A percentile compares a stretch with the other conserved stretches of the same genome.
Conservation (phyloP, 2,113 vertebrate species). For the Onychostruthus taczanowskii region DNA sequence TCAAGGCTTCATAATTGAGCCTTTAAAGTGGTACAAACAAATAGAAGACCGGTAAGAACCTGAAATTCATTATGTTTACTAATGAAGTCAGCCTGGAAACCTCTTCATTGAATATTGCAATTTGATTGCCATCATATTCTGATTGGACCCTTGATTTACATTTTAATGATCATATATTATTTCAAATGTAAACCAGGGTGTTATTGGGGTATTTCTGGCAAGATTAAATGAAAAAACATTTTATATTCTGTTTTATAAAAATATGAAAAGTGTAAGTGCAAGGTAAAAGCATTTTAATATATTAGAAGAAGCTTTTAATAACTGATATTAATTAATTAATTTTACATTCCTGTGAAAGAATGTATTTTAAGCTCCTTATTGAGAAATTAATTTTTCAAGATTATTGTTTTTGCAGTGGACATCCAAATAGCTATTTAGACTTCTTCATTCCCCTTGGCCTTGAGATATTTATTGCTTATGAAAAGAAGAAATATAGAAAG, state of each 20-base stretch:
- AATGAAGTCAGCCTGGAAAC: constrained; percentile 71
- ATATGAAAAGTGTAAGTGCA: constrained; percentile 56
- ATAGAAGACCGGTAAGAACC: constrained; percentile 67
- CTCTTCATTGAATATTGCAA: constrained; percentile 72
- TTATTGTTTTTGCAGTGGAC: constrained; percentile 24
- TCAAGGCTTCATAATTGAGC: constrained; percentile 67
- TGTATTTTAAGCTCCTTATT: constrained; percentile 7
- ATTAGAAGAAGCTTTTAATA: constrained; percentile 55
- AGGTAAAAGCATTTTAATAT: constrained; percentile 51
- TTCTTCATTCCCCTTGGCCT: not conserved
- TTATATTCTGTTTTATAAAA: constrained; percentile 52
- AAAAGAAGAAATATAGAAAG: not conserved
- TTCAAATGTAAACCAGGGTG: constrained; percentile 70
- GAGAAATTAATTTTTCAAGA: constrained; percentile 30
- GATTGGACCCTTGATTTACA: constrained; percentile 75
- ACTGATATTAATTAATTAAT: constrained; percentile 61
- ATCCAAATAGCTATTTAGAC: not conserved
- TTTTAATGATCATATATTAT: constrained; percentile 70
- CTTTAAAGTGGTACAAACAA: constrained; percentile 71
- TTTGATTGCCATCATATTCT: constrained; percentile 75
- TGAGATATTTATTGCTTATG: not conserved
- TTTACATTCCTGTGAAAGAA: constrained; percentile 44
- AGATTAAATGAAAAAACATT: constrained; percentile 68
- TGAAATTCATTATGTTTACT: constrained; percentile 73
- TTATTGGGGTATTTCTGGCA: constrained; percentile 70